A percentile compares a stretch with the other conserved stretches of the same genome.
Evolutionary conservation across 2,888 invertebrate species (phyloP).

Genomic region (Andrena trimmerana): DNA sequence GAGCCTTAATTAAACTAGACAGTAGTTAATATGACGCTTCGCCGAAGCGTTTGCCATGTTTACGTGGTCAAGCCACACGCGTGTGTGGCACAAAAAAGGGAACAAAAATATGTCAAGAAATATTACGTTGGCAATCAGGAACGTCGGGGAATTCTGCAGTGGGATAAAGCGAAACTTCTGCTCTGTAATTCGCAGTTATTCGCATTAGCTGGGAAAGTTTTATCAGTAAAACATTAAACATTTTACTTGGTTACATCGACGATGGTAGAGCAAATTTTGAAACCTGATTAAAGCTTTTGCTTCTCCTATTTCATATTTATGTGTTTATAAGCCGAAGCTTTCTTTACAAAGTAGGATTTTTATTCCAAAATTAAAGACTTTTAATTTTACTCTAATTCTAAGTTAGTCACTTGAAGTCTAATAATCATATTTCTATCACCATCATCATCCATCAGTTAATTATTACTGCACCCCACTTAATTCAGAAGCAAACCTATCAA

Average conservation of each 20-base stretch:
- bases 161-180: not conserved
- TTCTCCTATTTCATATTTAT: too few relatives aligned
- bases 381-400: too few relatives aligned
- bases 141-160: not conserved
- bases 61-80: not conserved
- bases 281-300: conserved; percentile 1
- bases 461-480: too few relatives aligned
- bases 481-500: too few relatives aligned
- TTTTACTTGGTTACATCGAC: not conserved
- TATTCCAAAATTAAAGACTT: too few relatives aligned
- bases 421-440: too few relatives aligned
- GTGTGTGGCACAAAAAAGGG: not conserved
- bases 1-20: conserved; percentile 56
- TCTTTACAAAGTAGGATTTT: too few relatives aligned
- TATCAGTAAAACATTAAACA: conserved; percentile 24
- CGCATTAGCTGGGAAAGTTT: conserved; percentile 2
- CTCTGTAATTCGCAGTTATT: not conserved
- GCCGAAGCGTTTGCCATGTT: conserved; percentile 26
- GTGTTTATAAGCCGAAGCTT: too few relatives aligned
- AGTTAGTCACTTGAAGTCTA: too few relatives aligned
- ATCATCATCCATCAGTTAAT: too few relatives aligned
- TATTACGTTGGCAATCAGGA: not conserved
- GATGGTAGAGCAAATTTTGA: conserved; percentile 22
- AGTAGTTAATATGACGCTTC: conserved; percentile 34
- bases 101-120: not conserved